phyloP scores from a whole-genome alignment of 2,888 invertebrate genomes.

The Hirtodrosophila confusa region DNA sequence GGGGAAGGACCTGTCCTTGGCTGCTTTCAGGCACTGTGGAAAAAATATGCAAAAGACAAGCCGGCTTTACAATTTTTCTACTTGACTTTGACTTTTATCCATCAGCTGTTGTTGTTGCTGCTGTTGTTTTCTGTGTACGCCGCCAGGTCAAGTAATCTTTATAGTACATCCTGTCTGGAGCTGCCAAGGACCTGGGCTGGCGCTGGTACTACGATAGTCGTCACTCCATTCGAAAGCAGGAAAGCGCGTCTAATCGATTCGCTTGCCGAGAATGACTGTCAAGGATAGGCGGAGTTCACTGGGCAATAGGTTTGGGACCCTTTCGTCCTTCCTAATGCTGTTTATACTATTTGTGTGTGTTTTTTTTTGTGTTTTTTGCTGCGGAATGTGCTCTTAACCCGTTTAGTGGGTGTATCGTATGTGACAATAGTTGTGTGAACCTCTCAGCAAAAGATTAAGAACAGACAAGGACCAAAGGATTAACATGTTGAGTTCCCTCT shows the following conservation, averaged over 20 bases:
- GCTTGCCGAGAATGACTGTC: conserved; percentile 5
- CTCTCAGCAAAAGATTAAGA: conserved; percentile 50
- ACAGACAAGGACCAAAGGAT: conserved; percentile 27
- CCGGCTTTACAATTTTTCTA: conserved; percentile 63
- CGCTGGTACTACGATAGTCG: conserved; percentile 6
- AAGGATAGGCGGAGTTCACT: not conserved
- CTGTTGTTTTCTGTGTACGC: conserved; percentile 16
- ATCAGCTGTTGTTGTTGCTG: conserved; percentile 4
- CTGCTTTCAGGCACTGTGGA: conserved; percentile 16
- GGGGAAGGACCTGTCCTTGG: conserved; percentile 16
- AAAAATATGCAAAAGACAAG: conserved; percentile 62
- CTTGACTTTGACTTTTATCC: conserved; percentile 68
- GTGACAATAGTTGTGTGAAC: conserved; percentile 69
- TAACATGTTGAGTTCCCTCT: conserved; percentile 29
- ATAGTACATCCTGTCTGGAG: conserved; percentile 27
- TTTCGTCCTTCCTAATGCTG: not conserved
- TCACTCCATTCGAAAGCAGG: conserved; percentile 37
- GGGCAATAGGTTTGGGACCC: too few species aligned
- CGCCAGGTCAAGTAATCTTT: conserved; percentile 58
- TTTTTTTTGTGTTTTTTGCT: conserved; percentile 1
- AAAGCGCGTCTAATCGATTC: conserved; percentile 66
- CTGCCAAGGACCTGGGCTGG: not conserved
- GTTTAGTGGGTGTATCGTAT: conserved; percentile 66
- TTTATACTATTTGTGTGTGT: not conserved
- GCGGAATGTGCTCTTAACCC: conserved; percentile 45